Base-by-base conservation (phyloP, 1,140 invertebrate species). In the Ectropis grisescens region DNA sequence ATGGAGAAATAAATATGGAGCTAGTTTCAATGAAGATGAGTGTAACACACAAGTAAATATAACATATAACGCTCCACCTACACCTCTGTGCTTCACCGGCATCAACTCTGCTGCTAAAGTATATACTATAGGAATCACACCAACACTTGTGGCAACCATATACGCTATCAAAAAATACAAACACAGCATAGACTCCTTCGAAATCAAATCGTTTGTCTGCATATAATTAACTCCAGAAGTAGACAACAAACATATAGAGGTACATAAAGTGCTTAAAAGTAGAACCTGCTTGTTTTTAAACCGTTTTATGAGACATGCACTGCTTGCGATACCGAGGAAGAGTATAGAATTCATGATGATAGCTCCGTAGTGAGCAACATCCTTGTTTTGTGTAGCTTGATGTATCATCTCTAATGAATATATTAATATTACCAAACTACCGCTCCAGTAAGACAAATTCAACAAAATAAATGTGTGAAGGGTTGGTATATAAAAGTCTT, bases 21-120 rank as follows among this genome's bases (percentile, higher is more conserved):
- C 28, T 1, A 28, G 13, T 15, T 43, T 43, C 7, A 43, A 26
- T 6, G 30, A 37, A 1, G 31, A 37, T n/a, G 35, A 14, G 28
- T 43, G 34, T 9, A 37, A 10, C 1, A 33, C 5, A 13, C 41
- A 29, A 7, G 13, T 16, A 22, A 33, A 24, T 8, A 43, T 13
- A 0, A 43, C 26, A 29, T 33, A 43, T n/a, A 43, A 13, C 24
- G 29, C 31, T 0, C 41, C 41, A 1, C 34, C 34, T 2, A 43
- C 5, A 1, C 41, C 34, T 31, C 40, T 36, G 12, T 42, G 24
- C 14, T 42, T 42, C 0, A 42, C 33, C 1, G 40, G 40, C 29
- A 42, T 42, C 16, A 42, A 24, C 19, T 37, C 41, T 11, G 26
- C 28, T 12, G 41, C 8, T 13, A 37, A 16, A 13, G 24, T 15